Percentiles rank a stretch among this genome's conserved stretches.
Conservation (phyloP, 2,888 invertebrate genomes). For the Philopedon plagiatum region DNA sequence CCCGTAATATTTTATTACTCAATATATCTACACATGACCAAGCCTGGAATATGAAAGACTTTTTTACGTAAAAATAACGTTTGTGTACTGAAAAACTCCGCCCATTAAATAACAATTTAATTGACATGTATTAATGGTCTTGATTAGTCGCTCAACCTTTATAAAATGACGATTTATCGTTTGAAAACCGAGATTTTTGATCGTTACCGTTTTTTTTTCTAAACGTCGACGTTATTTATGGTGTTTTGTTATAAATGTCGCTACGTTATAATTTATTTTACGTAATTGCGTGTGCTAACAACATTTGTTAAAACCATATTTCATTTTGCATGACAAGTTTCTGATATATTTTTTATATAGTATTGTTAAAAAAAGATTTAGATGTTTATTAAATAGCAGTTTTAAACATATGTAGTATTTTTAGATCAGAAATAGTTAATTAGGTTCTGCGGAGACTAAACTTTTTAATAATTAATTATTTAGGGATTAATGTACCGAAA, state of each 20-base stretch:
- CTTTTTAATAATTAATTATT: too few relatives aligned
- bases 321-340: conserved; percentile 32
- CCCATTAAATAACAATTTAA: conserved; percentile 51
- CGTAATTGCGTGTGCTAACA: conserved; percentile 50
- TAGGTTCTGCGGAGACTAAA: too few relatives aligned
- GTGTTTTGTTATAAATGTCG: conserved; percentile 46
- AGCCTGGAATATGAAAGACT: too few relatives aligned
- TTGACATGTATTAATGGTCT: conserved; percentile 55
- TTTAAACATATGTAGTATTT: too few relatives aligned
- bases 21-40: too few relatives aligned
- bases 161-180: conserved; percentile 46
- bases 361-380: conserved; percentile 8
- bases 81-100: conserved; percentile 27
- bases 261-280: conserved; percentile 51
- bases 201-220: conserved; percentile 43
- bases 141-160: conserved; percentile 48
- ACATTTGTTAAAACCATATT: conserved; percentile 44
- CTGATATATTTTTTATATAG: conserved; percentile 9
- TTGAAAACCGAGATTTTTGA: conserved; percentile 46
- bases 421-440: too few relatives aligned
- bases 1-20: too few relatives aligned
- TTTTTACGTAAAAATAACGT: conserved; percentile 9
- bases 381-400: too few relatives aligned
- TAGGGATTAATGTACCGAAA: too few relatives aligned
- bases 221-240: conserved; percentile 45